These are phyloP conservation scores for Gulo gulo DNA, from an alignment of 2,113 vertebrate species.

Conservation along the genomic window DNA sequence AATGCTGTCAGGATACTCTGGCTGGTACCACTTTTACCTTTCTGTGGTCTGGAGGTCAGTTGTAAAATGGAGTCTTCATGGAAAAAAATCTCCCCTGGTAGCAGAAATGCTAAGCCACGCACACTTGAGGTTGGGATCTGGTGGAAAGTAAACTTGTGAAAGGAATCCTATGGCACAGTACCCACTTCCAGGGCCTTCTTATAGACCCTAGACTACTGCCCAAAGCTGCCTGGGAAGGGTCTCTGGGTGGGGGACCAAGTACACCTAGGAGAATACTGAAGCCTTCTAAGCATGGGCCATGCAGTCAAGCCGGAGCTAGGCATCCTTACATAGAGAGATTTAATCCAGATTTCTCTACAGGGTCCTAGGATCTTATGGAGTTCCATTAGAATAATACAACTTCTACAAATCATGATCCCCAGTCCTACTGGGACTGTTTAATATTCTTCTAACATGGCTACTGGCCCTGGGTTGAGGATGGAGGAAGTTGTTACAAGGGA, in stretches of 20 bases:
- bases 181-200: background rate
- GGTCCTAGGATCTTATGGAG: background rate
- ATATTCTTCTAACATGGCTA: background rate
- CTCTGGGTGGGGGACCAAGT: too few species aligned
- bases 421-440: background rate
- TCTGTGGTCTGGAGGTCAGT: background rate
- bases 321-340: background rate
- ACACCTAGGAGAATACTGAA: background rate
- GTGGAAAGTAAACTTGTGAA: background rate
- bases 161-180: background rate
- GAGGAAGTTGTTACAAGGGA: background rate
- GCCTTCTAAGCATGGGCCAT: background rate
- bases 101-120: background rate
- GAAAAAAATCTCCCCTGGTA: background rate
- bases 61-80: background rate
- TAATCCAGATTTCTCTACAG: background rate
- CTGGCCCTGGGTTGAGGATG: background rate
- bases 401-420: background rate
- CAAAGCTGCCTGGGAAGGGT: background rate
- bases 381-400: background rate
- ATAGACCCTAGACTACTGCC: background rate
- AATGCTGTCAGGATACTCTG: background rate
- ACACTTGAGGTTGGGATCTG: background rate
- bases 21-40: background rate
- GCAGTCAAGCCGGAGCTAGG: background rate